Evolutionary conservation across 1,140 invertebrate genomes (phyloP).

Genomic region (Pararge aegeria): DNA sequence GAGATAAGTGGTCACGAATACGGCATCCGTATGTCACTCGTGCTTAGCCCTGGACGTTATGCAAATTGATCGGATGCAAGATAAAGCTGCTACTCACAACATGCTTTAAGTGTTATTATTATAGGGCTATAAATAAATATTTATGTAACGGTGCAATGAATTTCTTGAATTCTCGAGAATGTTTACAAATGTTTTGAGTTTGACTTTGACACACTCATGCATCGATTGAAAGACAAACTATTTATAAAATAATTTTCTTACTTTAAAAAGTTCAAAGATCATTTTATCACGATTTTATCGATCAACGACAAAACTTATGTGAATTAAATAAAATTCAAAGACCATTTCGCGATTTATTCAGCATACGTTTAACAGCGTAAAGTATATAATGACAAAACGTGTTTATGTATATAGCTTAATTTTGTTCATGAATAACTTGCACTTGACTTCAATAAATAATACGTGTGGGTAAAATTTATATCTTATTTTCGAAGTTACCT

Average conservation of each 20-base stretch:
- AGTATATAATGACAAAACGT: too few relatives aligned
- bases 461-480: too few relatives aligned
- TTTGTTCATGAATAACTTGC: too few relatives aligned
- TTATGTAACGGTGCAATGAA: not conserved
- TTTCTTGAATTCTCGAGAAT: constrained; percentile 6
- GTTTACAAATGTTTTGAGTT: not conserved
- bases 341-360: too few relatives aligned
- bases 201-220: not conserved
- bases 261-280: too few relatives aligned
- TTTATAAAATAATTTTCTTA: not conserved
- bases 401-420: too few relatives aligned
- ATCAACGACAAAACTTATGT: too few relatives aligned
- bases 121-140: constrained; percentile 2
- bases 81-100: constrained; percentile 39
- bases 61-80: constrained; percentile 51
- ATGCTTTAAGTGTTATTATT: constrained; percentile 17
- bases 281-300: too few relatives aligned
- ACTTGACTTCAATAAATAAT: too few relatives aligned
- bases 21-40: constrained; percentile 43
- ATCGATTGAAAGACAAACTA: not conserved
- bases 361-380: too few relatives aligned
- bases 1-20: constrained; percentile 51
- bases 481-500: too few relatives aligned
- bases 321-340: too few relatives aligned
- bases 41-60: constrained; percentile 42